Conservation (phyloP, 2,113 vertebrate species). For the Lagopus muta region DNA sequence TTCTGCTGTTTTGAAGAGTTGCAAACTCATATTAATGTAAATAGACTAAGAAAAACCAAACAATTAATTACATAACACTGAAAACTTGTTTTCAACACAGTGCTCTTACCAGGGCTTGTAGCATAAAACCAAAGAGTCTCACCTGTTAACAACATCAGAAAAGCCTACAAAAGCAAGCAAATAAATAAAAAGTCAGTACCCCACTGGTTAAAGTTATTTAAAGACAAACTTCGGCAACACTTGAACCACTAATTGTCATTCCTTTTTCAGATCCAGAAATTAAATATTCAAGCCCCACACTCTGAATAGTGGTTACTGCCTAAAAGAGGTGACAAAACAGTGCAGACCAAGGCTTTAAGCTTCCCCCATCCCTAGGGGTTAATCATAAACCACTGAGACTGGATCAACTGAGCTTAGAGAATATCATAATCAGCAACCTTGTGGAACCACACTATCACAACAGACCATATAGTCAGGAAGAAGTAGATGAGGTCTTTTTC, state of each 20-base stretch:
- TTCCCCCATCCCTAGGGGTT: not conserved
- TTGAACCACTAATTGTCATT: not conserved
- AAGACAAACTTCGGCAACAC: rapidly evolving
- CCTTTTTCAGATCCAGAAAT: not conserved
- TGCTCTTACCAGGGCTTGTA: not conserved
- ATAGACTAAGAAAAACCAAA: not conserved
- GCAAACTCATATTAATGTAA: not conserved
- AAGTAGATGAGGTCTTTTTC: not conserved
- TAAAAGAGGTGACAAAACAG: not conserved
- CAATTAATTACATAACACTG: not conserved
- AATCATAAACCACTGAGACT: not conserved
- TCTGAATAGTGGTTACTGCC: not conserved
- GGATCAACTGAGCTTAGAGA: rapidly evolving
- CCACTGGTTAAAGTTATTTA: not conserved
- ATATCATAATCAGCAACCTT: not conserved
- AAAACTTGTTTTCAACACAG: not conserved
- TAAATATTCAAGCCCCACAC: not conserved
- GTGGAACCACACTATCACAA: not conserved
- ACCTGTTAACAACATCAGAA: not conserved
- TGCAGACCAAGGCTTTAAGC: rapidly evolving
- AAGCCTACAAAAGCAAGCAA: not conserved
- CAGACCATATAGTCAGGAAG: not conserved
- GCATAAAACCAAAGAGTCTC: not conserved
- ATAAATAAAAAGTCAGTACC: not conserved
- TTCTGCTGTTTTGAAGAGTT: not conserved